Conservation (phyloP, 2,888 invertebrate genomes). For the Mayetiola destructor region DNA sequence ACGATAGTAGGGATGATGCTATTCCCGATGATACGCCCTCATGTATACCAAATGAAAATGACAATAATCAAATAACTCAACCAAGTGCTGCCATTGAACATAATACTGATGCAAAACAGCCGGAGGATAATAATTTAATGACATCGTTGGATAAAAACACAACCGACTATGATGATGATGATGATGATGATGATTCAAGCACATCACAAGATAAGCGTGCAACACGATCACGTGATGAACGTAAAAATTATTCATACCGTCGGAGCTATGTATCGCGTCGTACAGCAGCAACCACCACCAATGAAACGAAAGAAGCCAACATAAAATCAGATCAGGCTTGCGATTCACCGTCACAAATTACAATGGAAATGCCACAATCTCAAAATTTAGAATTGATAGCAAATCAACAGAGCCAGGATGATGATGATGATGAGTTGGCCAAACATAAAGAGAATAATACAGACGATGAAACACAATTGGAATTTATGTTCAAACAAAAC, state of each 20-base stretch:
- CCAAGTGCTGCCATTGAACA: not conserved
- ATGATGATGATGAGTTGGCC: too few relatives aligned
- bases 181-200: conserved; percentile 3
- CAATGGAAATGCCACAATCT: too few relatives aligned
- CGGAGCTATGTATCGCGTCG: not conserved
- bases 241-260: not conserved
- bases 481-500: too few relatives aligned
- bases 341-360: not conserved
- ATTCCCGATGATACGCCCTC: not conserved
- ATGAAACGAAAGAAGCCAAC: not conserved
- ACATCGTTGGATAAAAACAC: not conserved
- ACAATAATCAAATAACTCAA: not conserved
- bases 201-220: not conserved
- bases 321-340: not conserved
- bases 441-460: too few relatives aligned
- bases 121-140: too few relatives aligned
- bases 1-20: not conserved
- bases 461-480: too few relatives aligned
- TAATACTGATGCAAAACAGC: not conserved
- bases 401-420: too few relatives aligned
- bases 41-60: not conserved
- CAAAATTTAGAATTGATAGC: too few relatives aligned
- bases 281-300: not conserved
- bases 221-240: not conserved
- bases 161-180: not conserved